These are phyloP conservation scores for Pyrgilauda ruficollis DNA, from an alignment of 2,113 vertebrate species.

Conservation along the genomic window DNA sequence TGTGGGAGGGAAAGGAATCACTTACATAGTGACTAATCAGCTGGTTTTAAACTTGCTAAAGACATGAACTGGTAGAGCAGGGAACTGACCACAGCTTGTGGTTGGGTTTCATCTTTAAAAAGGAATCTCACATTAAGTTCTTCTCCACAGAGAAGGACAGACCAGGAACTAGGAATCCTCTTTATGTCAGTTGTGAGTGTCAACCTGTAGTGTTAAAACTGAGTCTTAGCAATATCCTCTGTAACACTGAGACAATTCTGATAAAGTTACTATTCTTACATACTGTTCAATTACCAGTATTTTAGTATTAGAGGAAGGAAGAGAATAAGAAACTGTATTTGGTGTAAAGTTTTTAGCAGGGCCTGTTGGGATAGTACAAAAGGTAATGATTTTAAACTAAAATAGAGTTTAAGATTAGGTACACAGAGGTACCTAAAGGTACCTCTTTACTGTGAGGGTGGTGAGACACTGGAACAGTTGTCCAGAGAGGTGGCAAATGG, in stretches of 20 bases:
- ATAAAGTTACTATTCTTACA: background rate
- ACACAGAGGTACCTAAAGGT: background rate
- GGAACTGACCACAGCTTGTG: background rate
- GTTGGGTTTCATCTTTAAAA: background rate
- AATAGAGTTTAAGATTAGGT: background rate
- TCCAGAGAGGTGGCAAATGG: background rate
- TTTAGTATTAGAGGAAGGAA: background rate
- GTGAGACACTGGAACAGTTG: background rate
- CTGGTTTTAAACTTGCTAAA: background rate
- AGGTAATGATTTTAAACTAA: background rate
- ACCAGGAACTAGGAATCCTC: background rate
- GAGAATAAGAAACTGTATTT: background rate
- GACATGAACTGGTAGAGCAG: background rate
- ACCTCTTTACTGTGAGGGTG: background rate
- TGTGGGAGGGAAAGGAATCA: background rate
- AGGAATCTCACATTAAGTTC: background rate
- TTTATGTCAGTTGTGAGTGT: background rate
- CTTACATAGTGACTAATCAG: background rate
- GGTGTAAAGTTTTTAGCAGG: background rate
- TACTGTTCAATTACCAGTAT: background rate
- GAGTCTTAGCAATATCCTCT: background rate
- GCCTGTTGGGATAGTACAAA: background rate
- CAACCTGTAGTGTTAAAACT: background rate
- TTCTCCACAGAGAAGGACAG: background rate
- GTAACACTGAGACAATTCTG: background rate